These are phyloP conservation scores for Percopsis omiscomaycus DNA, from an alignment of 2,797 vertebrate species.

Conservation along the genomic window DNA sequence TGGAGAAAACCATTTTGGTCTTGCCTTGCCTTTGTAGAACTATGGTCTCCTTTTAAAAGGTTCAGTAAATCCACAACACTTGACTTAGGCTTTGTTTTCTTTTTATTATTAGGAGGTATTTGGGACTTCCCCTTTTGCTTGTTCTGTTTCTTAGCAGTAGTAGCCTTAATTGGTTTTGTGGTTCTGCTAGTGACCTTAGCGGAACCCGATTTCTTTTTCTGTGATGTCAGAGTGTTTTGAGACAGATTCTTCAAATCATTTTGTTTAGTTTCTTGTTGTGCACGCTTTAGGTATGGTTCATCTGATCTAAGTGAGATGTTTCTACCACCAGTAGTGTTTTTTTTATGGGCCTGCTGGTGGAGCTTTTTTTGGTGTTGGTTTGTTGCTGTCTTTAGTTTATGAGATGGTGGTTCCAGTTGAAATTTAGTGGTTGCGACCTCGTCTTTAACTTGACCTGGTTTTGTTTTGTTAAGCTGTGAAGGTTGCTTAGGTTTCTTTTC, in stretches of 20 bases:
- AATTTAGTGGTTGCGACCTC: constrained; percentile 59
- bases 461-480: constrained; percentile 38
- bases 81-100: constrained; percentile 34
- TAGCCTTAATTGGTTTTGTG: constrained; percentile 25
- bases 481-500: constrained; percentile 39
- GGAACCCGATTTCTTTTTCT: constrained; percentile 11
- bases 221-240: constrained; percentile 8
- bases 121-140: constrained; percentile 29
- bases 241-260: constrained; percentile 27
- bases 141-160: constrained; percentile 30
- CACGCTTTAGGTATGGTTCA: constrained; percentile 34
- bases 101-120: constrained; percentile 41
- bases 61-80: constrained; percentile 67
- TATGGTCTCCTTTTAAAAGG: constrained; percentile 52
- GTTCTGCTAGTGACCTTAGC: background rate
- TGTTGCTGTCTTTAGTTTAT: constrained; percentile 33
- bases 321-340: constrained; percentile 20
- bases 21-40: constrained; percentile 40
- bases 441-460: constrained; percentile 36
- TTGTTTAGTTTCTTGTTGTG: constrained; percentile 13
- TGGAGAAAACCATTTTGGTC: constrained; percentile 65
- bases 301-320: constrained; percentile 39
- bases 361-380: constrained; percentile 6
- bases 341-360: constrained; percentile 37
- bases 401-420: constrained; percentile 70